Percentiles rank a stretch among this genome's conserved stretches.
phyloP scores from a whole-genome alignment of 1,140 invertebrate species.

The Drosophila equinoxialis region DNA sequence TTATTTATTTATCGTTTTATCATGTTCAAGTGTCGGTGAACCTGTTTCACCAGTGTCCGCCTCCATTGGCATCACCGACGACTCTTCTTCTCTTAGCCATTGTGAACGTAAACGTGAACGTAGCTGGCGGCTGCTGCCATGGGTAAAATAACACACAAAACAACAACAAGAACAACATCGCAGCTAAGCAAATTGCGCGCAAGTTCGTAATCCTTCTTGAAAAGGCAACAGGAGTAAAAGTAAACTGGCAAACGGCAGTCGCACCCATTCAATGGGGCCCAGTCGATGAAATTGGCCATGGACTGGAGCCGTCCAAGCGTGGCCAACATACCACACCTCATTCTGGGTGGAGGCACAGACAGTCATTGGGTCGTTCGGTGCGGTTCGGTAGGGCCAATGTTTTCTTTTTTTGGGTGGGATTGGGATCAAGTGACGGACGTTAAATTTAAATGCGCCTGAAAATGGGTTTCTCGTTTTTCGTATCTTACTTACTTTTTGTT shows the following conservation, averaged over 20 bases:
- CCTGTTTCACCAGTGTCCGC: constrained; percentile 42
- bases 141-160: constrained; percentile 12
- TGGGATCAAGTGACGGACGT: constrained; percentile 47
- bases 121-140: constrained; percentile 17
- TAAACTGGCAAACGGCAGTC: background rate
- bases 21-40: constrained; percentile 79
- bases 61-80: too few species aligned
- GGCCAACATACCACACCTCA: background rate
- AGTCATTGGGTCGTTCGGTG: background rate
- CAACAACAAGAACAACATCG: constrained; percentile 49
- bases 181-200: constrained; percentile 73
- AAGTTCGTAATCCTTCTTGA: constrained; percentile 58
- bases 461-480: constrained; percentile 29
- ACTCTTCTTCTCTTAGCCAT: constrained; percentile 11
- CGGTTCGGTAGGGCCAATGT: background rate
- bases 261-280: constrained; percentile 33
- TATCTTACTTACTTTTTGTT: constrained; percentile 4
- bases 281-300: constrained; percentile 37
- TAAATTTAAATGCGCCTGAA: constrained; percentile 37
- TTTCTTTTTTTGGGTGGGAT: background rate
- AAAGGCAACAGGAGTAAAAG: constrained; percentile 42
- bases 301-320: constrained; percentile 29
- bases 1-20: constrained; percentile 82
- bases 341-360: background rate
- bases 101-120: constrained; percentile 22